These are phyloP conservation scores for Papilio gigon DNA, from an alignment of 2,888 invertebrate species.

Conservation along the genomic window DNA sequence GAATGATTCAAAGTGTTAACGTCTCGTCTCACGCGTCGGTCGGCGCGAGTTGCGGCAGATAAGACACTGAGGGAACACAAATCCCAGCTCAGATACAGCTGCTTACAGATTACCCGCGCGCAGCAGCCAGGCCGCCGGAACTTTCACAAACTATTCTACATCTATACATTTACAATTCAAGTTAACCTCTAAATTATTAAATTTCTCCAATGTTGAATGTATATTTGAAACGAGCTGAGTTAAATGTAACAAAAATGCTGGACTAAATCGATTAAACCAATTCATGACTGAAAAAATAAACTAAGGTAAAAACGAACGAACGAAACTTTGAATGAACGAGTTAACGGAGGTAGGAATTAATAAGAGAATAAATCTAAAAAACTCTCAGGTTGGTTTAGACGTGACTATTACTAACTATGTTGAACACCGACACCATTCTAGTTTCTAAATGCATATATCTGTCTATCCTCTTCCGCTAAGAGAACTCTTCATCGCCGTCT, in stretches of 20 bases:
- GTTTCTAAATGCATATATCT: neutral
- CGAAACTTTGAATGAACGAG: neutral
- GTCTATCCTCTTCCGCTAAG: neutral
- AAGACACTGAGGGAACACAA: neutral
- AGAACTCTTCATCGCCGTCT: neutral
- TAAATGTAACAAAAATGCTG: too few species aligned
- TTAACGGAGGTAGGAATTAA: too few species aligned
- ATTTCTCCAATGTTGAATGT: neutral
- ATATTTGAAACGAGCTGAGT: too few species aligned
- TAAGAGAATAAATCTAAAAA: neutral
- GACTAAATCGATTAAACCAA: too few species aligned
- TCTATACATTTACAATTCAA: neutral
- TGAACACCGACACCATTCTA: neutral
- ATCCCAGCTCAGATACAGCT: slow-evolving; percentile 5
- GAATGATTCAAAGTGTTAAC: slow-evolving; percentile 2
- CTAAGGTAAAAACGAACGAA: too few species aligned
- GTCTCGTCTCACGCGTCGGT: slow-evolving; percentile 15
- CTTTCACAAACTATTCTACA: neutral
- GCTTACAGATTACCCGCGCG: slow-evolving; percentile 6
- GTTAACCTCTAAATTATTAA: neutral
- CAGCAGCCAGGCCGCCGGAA: neutral
- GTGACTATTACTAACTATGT: too few species aligned
- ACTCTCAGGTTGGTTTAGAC: neutral
- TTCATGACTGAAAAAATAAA: too few species aligned
- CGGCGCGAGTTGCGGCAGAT: neutral